These are phyloP conservation scores for Automeris io DNA, from an alignment of 2,888 invertebrate species.

Conservation along the genomic window DNA sequence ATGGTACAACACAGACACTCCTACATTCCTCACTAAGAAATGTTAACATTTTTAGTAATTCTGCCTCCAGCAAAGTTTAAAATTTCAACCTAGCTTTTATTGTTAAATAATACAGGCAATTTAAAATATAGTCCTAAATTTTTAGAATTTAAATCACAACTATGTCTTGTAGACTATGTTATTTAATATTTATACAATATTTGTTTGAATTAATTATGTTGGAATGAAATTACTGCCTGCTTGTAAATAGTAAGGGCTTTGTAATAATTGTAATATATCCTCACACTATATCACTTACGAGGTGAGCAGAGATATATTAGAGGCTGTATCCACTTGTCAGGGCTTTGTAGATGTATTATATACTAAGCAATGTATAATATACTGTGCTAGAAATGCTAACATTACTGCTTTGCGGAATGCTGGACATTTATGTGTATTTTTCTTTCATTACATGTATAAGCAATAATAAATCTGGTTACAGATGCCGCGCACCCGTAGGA, in stretches of 20 bases:
- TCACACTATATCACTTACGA: no score
- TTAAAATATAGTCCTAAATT: neutral
- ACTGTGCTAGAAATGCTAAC: slow-evolving; percentile 23
- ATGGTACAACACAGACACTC: slow-evolving; percentile 29
- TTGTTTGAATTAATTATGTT: neutral
- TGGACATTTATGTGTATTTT: neutral
- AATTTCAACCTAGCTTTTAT: neutral
- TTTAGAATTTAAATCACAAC: neutral
- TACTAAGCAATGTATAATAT: slow-evolving; percentile 1
- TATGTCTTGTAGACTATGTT: neutral
- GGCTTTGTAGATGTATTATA: no score
- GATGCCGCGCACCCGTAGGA: slow-evolving; percentile 91
- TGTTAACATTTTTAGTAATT: slow-evolving; percentile 22
- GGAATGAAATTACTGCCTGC: neutral
- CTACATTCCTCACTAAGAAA: slow-evolving; percentile 14
- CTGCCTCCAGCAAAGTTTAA: slow-evolving; percentile 11
- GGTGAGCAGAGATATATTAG: no score
- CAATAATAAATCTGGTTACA: slow-evolving; percentile 42
- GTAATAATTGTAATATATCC: no score
- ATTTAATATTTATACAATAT: neutral
- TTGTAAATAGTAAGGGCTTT: slow-evolving; percentile 1
- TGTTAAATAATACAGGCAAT: neutral
- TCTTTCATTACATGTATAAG: neutral
- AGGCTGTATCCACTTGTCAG: no score
- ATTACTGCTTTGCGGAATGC: slow-evolving; percentile 19